Percentiles rank a stretch among this genome's conserved stretches.
phyloP scores from a whole-genome alignment of 2,888 invertebrate genomes.

The Plagiodera versicolora region DNA sequence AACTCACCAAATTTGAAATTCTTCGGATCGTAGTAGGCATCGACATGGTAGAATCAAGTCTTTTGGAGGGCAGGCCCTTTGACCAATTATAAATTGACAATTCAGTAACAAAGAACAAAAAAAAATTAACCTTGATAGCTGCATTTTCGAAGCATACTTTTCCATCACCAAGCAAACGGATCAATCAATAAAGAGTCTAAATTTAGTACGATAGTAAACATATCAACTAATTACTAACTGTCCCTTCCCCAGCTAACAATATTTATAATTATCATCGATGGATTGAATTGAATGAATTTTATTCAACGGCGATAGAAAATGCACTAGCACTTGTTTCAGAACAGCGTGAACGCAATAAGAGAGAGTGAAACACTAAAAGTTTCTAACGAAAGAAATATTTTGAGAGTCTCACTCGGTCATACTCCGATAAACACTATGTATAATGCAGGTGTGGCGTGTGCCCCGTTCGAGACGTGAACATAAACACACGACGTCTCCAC shows the following conservation, averaged over 20 bases:
- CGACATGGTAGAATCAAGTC: slow-evolving; percentile 80
- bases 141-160: slow-evolving; percentile 11
- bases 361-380: slow-evolving; percentile 32
- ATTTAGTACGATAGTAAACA: background rate
- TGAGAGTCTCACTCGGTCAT: slow-evolving; percentile 37
- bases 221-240: too few relatives aligned
- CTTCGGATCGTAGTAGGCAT: slow-evolving; percentile 75
- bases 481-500: background rate
- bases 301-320: background rate
- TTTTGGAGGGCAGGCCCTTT: slow-evolving; percentile 68
- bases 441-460: slow-evolving; percentile 9
- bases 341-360: slow-evolving; percentile 19
- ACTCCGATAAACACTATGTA: slow-evolving; percentile 43
- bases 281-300: background rate
- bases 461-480: background rate
- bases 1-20: slow-evolving; percentile 81
- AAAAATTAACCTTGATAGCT: background rate
- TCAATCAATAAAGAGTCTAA: slow-evolving; percentile 5
- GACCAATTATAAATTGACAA: slow-evolving; percentile 18
- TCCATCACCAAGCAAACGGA: slow-evolving; percentile 8
- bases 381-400: slow-evolving; percentile 31
- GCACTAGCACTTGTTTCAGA: background rate
- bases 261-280: too few relatives aligned
- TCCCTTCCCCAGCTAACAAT: too few relatives aligned
- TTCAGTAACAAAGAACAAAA: background rate